Evolutionary conservation across 2,888 invertebrate genomes (phyloP), one percentile per base, ranked within the genome.

Genomic region (Drosophila melanosoma): DNA sequence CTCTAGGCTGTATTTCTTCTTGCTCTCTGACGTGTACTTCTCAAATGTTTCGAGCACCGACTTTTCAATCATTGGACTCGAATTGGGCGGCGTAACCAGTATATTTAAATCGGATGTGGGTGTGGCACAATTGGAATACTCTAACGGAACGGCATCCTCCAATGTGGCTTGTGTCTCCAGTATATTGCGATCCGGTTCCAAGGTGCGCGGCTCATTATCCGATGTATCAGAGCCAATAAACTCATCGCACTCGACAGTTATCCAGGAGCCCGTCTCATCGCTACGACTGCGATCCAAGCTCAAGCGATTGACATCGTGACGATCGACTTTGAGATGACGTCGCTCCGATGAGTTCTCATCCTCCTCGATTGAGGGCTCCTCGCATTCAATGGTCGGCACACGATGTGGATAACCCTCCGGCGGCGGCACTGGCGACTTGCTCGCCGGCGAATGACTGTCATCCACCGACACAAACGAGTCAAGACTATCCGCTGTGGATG

Each of bases 191-290:
- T 92, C 92, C 3, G 92, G 90, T 54, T 92, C 92, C 12, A 93
- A 64, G 3, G 92, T 92, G 3, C 92, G 90, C 0, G 90, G 92
- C n/a, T 92, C 93, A 75, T 92, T 92, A 79, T 96, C 96, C 11
- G 96, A 95, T 8, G 95, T 93, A 81, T 95, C 95, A 3, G 95
- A 94, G 20, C 94, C 95, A n/a, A 95, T 94, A 79, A 94, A 94
- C 85, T 96, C 96, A 76, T 96, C 96, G 88, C 95, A 95, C 82
- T 96, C 96, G 3, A 95, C 94, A 0, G 96, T 95, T 79, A 95
- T 94, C 95, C 95, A 96, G 1, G 96, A 96, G 2, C 94, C 95
- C 0, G 96, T 95, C 87, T 96, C 96, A 90, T 96, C 96, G 79
- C 96, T 96, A 82, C 94, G 94, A 70, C 95, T 95, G 4, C 95